These are phyloP conservation scores for Drosophila bocqueti DNA, from an alignment of 1,140 invertebrate genomes.

Conservation along the genomic window DNA sequence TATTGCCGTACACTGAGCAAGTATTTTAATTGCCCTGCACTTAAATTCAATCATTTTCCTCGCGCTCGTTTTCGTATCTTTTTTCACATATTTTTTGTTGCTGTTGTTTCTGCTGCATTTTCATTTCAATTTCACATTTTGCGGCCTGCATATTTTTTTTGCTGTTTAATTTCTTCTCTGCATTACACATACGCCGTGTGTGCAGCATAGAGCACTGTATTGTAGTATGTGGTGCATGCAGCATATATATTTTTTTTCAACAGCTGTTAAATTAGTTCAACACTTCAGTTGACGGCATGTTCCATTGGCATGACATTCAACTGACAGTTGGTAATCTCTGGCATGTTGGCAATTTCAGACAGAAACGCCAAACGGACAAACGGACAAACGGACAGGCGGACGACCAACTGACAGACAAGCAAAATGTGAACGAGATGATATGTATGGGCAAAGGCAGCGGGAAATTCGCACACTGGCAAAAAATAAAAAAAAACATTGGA, in stretches of 20 bases:
- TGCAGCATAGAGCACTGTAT: conserved; percentile 24
- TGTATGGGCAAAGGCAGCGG: conserved; percentile 8
- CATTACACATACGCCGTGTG: conserved; percentile 76
- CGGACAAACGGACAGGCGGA: conserved; percentile 31
- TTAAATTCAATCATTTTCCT: conserved; percentile 64
- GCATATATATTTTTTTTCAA: conserved; percentile 75
- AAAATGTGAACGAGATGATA: conserved; percentile 39
- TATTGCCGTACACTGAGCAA: conserved; percentile 66
- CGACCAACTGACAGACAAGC: conserved; percentile 37
- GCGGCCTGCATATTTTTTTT: conserved; percentile 36
- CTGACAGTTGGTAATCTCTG: conserved; percentile 85
- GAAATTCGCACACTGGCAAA: conserved; percentile 55
- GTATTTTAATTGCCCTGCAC: conserved; percentile 73
- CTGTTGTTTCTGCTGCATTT: conserved; percentile 37
- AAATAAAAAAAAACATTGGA: conserved; percentile 19
- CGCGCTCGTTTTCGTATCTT: conserved; percentile 32
- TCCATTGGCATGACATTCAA: conserved; percentile 84
- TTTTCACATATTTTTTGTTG: conserved; percentile 29
- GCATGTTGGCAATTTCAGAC: conserved; percentile 85
- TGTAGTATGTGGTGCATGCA: conserved; percentile 50
- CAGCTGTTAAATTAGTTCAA: conserved; percentile 85
- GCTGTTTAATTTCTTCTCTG: conserved; percentile 56
- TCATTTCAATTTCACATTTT: conserved; percentile 58
- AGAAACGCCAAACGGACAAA: conserved; percentile 47
- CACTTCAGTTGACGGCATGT: conserved; percentile 85